Evolutionary conservation across 2,888 invertebrate species (phyloP), one percentile per base, ranked within the genome.

Genomic region (Rhorus exstirpatorius): DNA sequence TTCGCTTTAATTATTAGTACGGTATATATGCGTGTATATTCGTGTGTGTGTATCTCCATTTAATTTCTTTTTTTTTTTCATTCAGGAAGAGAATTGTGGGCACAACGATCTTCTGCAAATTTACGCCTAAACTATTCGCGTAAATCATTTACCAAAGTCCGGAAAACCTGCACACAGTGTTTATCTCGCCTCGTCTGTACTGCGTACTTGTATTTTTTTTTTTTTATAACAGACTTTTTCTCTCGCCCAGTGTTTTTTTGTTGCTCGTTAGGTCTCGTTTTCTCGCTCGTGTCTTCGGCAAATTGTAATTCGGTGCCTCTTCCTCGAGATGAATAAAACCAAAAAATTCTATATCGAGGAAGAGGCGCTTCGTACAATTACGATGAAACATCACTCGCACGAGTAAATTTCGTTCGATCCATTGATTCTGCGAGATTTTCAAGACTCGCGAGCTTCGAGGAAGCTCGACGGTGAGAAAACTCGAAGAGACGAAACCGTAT

Each of bases 221-320:
- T 4, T n/a, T 24, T 70, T 38, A 8, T 35, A 79, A 49, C 78
- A 79, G 78, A 82, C 72, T 78, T 79, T 81, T 82, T 79, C 63
- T 67, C 78, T 70, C 53, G 74, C 79, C 61, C 68, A 51, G 61
- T 44, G 14, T 53, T 24, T 58, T n/a, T 26, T 26, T 44, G 0
- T 55, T 80, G n/a, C n/a, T 75, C 49, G 24, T 53, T 35, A 14
- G 14, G 17, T 58, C 1, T 10, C 6, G 19, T 51, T 19, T 19
- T 21, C 7, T 14, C 46, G 46, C 19, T 1, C 7, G 14, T 44
- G n/a, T 65, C 1, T 65, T 2, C 31, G 3, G 31, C 31, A 10
- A 49, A 31, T 46, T 46, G 10, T 10, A 8, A 17, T 10, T 49
- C 44, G 26, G n/a, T 8, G 24, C 31, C 14, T 46, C 10, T 49